phyloP scores from a whole-genome alignment of 2,888 invertebrate genomes.

The Athripsodes cinereus region DNA sequence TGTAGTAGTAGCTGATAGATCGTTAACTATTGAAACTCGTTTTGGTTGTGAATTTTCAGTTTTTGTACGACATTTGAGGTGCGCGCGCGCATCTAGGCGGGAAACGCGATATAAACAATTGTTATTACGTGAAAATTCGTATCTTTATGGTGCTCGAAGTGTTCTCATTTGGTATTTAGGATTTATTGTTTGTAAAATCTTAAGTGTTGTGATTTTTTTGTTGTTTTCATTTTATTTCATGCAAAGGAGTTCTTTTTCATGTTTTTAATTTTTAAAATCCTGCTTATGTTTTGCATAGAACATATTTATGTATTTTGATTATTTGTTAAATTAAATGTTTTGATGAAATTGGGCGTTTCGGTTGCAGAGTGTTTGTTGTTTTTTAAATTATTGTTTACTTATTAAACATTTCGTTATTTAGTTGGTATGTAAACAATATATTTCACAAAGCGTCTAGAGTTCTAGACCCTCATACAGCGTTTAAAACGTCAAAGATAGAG shows the following conservation, averaged over 20 bases:
- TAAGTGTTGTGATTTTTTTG: neutral
- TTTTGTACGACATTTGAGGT: neutral
- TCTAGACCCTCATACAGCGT: too few relatives aligned
- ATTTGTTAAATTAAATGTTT: neutral
- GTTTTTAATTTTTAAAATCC: neutral
- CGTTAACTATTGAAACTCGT: neutral
- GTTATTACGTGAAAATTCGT: neutral
- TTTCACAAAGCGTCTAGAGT: too few relatives aligned
- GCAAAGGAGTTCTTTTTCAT: neutral
- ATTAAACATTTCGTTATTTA: too few relatives aligned
- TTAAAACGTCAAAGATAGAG: too few relatives aligned
- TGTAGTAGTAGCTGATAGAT: neutral
- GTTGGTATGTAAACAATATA: too few relatives aligned
- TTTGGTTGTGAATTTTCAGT: slow-evolving; percentile 2
- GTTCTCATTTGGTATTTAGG: neutral
- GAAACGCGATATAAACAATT: neutral
- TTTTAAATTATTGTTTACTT: too few relatives aligned
- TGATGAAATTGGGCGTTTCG: neutral
- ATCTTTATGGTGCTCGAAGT: neutral
- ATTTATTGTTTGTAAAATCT: too few relatives aligned
- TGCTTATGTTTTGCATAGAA: too few relatives aligned
- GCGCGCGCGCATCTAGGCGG: neutral
- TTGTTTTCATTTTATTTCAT: neutral
- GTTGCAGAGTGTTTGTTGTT: too few relatives aligned
- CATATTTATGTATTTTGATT: neutral